phyloP scores from a whole-genome alignment of 2,797 vertebrate genomes.

The Fistularia commersonii region DNA sequence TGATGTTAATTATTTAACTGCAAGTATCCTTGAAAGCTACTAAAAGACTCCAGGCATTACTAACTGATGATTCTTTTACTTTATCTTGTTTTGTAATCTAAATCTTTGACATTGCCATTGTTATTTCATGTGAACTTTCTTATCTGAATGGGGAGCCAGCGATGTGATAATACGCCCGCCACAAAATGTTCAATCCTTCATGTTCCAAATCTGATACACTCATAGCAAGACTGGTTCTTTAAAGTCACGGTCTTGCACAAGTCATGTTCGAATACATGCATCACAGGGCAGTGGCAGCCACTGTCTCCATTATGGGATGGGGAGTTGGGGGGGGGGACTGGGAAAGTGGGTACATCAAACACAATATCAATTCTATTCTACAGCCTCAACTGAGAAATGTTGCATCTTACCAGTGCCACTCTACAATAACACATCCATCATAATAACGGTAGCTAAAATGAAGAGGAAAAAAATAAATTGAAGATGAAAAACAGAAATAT shows the following conservation, averaged over 20 bases:
- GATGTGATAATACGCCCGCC: too few relatives aligned
- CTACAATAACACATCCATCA: slow-evolving; percentile 74
- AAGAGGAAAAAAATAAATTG: slow-evolving; percentile 31
- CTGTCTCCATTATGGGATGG: slow-evolving; percentile 30
- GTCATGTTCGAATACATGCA: slow-evolving; percentile 32
- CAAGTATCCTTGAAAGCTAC: slow-evolving; percentile 42
- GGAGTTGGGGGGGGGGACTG: neutral
- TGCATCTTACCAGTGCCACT: slow-evolving; percentile 74
- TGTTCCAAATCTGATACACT: slow-evolving; percentile 12
- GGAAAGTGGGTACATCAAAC: slow-evolving; percentile 54
- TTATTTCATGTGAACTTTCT: too few relatives aligned
- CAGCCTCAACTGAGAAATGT: slow-evolving; percentile 41
- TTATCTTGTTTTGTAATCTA: too few relatives aligned
- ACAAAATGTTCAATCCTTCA: slow-evolving; percentile 1
- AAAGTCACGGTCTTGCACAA: slow-evolving; percentile 10
- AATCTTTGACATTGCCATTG: too few relatives aligned
- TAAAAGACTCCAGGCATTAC: slow-evolving; percentile 28
- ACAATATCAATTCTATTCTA: slow-evolving; percentile 59
- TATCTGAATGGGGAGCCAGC: too few relatives aligned
- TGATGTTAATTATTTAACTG: slow-evolving; percentile 46
- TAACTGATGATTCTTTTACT: too few relatives aligned
- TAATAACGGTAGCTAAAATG: slow-evolving; percentile 74
- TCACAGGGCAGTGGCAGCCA: slow-evolving; percentile 29
- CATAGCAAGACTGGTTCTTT: too few relatives aligned
- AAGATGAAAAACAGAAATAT: slow-evolving; percentile 53